Evolutionary conservation across 2,888 invertebrate genomes (phyloP), one percentile per base, ranked within the genome.

Genomic region (Eupelmus urozonus): DNA sequence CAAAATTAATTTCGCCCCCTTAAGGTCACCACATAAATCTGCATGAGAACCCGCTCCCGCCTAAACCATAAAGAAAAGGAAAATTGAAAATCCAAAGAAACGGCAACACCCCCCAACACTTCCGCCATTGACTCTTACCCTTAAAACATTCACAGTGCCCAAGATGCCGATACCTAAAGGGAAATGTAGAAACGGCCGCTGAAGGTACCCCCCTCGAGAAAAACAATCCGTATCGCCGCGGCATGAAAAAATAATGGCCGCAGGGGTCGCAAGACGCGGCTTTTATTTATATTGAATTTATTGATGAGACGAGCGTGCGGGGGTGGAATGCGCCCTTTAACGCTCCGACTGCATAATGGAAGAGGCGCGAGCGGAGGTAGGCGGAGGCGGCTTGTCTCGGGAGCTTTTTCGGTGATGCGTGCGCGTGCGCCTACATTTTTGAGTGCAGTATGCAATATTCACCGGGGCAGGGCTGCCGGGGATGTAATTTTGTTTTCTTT

Each of bases 261-360:
- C 3, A 66, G 18, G n/a, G 7, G 51, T 3, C 11, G 34, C 3
- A 34, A 34, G 34, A 42, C 51, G 34, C 18, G 27, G 49, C 13
- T 71, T 57, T 60, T 51, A 62, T 62, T 40, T 29, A 34, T 53
- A 34, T 42, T 71, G 57, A 71, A 71, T 71, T 60, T 51, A 71
- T 71, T 71, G 71, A 71, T 71, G 71, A 23, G 51, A 4, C 62
- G 34, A 23, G 51, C 45, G 29, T 13, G 49, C 13, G 7, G 49
- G 49, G 49, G 49, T 16, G 49, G 13, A 13, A 16, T n/a, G 34
- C 3, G 16, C 49, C 16, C 13, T 49, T 16, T 7, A 40, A 11
- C 5, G 40, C 40, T 16, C 49, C 16, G 16, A 11, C 16, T n/a
- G 69, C 51, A 65, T 62, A 40, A 62, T 62, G 53, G 51, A 66